These are phyloP conservation scores for Lethrus apterus DNA, from an alignment of 1,140 invertebrate genomes.

Conservation along the genomic window DNA sequence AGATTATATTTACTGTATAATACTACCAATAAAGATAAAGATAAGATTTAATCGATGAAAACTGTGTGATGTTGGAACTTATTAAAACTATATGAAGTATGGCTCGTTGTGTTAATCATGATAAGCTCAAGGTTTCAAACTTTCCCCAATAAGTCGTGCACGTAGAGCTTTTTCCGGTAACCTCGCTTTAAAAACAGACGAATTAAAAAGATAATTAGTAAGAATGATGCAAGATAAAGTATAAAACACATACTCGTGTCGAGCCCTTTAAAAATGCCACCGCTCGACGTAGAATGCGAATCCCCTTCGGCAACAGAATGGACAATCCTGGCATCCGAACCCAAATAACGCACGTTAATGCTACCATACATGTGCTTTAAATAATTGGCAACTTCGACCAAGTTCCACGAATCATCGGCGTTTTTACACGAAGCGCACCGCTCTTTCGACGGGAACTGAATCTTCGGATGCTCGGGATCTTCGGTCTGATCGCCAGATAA, in stretches of 20 bases:
- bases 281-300: slow-evolving; percentile 14
- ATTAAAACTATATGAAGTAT: too few relatives aligned
- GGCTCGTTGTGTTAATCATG: too few relatives aligned
- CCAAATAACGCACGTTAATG: slow-evolving; percentile 36
- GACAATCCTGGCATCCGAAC: slow-evolving; percentile 32
- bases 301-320: slow-evolving; percentile 23
- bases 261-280: slow-evolving; percentile 46
- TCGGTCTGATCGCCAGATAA: slow-evolving; percentile 79
- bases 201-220: slow-evolving; percentile 66
- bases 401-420: slow-evolving; percentile 57
- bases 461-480: slow-evolving; percentile 85
- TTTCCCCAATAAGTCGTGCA: slow-evolving; percentile 56
- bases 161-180: slow-evolving; percentile 61
- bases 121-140: too few relatives aligned
- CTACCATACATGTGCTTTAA: slow-evolving; percentile 65
- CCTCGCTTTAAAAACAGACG: slow-evolving; percentile 65
- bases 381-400: slow-evolving; percentile 63
- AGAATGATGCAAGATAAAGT: slow-evolving; percentile 60
- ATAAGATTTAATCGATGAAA: too few relatives aligned
- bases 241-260: slow-evolving; percentile 71
- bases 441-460: slow-evolving; percentile 72
- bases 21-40: too few relatives aligned
- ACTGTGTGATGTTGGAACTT: too few relatives aligned
- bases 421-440: slow-evolving; percentile 66
- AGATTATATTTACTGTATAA: too few relatives aligned